Evolutionary conservation across 2,113 vertebrate species (phyloP), one percentile per base, ranked within the genome.

Genomic region (Peromyscus maniculatus): DNA sequence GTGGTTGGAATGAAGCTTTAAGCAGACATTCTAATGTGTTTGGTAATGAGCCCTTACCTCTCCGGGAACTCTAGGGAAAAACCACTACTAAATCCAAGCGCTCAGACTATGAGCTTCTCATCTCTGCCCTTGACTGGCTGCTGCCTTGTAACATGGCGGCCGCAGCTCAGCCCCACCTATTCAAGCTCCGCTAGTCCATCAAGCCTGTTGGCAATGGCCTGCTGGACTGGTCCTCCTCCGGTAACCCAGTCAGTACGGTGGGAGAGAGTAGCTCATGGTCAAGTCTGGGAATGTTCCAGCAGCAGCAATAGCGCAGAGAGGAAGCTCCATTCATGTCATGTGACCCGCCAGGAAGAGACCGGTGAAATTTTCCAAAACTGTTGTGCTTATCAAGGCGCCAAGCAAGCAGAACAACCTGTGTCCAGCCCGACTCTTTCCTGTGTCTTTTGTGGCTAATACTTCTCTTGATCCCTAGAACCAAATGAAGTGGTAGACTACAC

Each of bases 381-480:
- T 22, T 22, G 0, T 83, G 55, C 9, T 87, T 74, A 36, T 52
- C 21, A 28, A 36, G 80, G 66, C 39, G 1, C 57, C 74, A 46
- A 91, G 69, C 80, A 46, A 28, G 13, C 26, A 59, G 16, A 71
- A 15, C 21, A 36, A 36, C 16, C 46, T 4, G 4, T 62, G 36
- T 31, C 39, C 12, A 21, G n/a, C 43, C 4, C 4, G 4, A 12
- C 33, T 74, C 1, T 83, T 87, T 74, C 59, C 87, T 89, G 72
- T 59, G n/a, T 59, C 67, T 82, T 33, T 66, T 84, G 26, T 95
- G 49, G 26, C 43, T n/a, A 19, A 2, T 89, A 16, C 39, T 79
- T 92, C 69, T 92, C 43, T 91, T 77, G 78, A 84, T 97, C 88
- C 28, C 62, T 49, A 69, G 22, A 82, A 46, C 86, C 77, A 55